A percentile compares a stretch with the other conserved stretches of the same genome.
These are phyloP conservation scores for Glandiceps talaboti DNA, from an alignment of 53 echinoderm and acorn worm genomes.

Conservation along the genomic window DNA sequence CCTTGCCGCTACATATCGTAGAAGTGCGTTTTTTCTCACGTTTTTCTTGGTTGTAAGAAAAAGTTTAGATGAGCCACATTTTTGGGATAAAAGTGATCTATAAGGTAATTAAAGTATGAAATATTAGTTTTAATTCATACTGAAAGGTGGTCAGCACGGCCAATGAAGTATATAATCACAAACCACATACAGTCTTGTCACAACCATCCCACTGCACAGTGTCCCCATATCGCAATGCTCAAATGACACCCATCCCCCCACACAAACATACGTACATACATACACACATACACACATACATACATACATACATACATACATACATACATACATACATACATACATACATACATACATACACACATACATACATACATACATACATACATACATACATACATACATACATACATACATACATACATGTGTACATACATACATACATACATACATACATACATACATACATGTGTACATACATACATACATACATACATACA, in stretches of 20 bases:
- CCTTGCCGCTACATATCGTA: no score
- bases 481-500: conserved; percentile 15
- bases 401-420: conserved; percentile 16
- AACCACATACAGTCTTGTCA: no score
- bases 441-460: conserved; percentile 14
- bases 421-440: conserved; percentile 11
- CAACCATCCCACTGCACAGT: no score
- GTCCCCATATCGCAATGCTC: no score
- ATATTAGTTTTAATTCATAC: no score
- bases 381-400: conserved; percentile 2
- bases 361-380: conserved; percentile 3
- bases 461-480: conserved; percentile 10
- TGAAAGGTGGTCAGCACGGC: no score
- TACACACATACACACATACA: conserved; percentile 9
- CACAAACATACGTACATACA: conserved; percentile 4
- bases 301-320: conserved; percentile 15
- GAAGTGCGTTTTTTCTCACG: no score
- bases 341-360: conserved; percentile 14
- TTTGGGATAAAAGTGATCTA: no score
- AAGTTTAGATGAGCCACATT: no score
- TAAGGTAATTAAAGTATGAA: no score
- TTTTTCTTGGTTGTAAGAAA: no score
- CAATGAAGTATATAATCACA: no score
- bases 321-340: conserved; percentile 16
- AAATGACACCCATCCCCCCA: conserved; percentile 8